Conservation (phyloP, 2,888 invertebrate species). For the Furcula furcula region DNA sequence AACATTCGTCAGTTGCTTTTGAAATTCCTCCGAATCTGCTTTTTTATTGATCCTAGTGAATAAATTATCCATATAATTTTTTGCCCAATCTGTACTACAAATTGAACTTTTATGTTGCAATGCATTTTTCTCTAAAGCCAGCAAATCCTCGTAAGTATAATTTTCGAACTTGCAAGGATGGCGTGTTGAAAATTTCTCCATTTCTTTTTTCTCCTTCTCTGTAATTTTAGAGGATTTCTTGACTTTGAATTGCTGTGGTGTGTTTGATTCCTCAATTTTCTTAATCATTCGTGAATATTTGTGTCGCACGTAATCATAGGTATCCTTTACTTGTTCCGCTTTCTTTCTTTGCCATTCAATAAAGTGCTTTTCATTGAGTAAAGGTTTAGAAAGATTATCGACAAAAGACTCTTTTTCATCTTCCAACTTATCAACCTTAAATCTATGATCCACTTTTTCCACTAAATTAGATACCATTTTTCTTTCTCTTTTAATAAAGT, state of each 20-base stretch:
- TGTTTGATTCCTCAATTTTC: conserved; percentile 52
- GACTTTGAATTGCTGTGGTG: conserved; percentile 31
- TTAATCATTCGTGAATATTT: conserved; percentile 62
- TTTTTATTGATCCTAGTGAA: conserved; percentile 64
- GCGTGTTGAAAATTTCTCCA: conserved; percentile 55
- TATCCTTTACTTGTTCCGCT: conserved; percentile 63
- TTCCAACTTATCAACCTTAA: conserved; percentile 53
- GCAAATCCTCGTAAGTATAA: conserved; percentile 64
- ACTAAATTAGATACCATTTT: conserved; percentile 64
- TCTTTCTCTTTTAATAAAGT: conserved; percentile 75
- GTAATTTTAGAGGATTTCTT: conserved; percentile 27
- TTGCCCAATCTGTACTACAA: conserved; percentile 63
- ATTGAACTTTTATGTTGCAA: conserved; percentile 45
- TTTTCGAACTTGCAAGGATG: conserved; percentile 61
- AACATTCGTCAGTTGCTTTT: conserved; percentile 71
- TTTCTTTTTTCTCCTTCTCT: conserved; percentile 49
- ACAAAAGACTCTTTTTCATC: conserved; percentile 53
- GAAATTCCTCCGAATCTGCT: conserved; percentile 67
- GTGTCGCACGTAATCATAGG: conserved; percentile 61
- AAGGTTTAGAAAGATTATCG: conserved; percentile 65
- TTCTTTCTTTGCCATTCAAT: conserved; percentile 82
- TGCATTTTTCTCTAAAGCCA: conserved; percentile 53
- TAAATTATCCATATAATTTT: conserved; percentile 73
- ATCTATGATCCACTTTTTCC: conserved; percentile 61
- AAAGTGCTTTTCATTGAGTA: conserved; percentile 71